These are phyloP conservation scores for Fukomys damarensis DNA, from an alignment of 2,113 vertebrate species.

Conservation along the genomic window DNA sequence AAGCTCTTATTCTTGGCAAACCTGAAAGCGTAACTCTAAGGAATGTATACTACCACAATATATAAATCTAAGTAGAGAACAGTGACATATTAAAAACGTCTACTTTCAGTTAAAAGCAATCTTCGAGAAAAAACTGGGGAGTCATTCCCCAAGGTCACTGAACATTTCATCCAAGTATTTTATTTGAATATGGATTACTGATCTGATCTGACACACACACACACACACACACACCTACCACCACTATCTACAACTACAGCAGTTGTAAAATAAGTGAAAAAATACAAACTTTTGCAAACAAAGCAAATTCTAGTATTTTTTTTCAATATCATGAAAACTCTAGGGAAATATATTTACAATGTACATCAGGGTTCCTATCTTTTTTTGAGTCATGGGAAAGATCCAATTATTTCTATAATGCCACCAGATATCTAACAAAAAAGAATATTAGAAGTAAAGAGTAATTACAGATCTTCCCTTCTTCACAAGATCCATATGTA, in stretches of 20 bases:
- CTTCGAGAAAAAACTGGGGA: slow-evolving; percentile 39
- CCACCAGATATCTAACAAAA: neutral
- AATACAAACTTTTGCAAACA: neutral
- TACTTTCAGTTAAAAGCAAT: neutral
- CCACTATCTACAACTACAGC: neutral
- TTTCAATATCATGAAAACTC: neutral
- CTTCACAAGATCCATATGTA: neutral
- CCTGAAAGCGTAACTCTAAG: neutral
- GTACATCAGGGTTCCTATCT: neutral
- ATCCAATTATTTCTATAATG: neutral
- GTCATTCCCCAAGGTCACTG: neutral
- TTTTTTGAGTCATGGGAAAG: neutral
- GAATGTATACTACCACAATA: neutral
- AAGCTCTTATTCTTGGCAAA: slow-evolving; percentile 57
- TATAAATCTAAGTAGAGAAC: neutral
- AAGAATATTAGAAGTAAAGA: neutral
- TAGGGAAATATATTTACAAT: neutral
- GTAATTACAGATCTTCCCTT: neutral
- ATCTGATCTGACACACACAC: neutral
- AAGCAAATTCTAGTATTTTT: neutral
- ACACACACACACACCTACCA: fast-evolving
- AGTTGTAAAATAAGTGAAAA: neutral
- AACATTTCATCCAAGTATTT: neutral
- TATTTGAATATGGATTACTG: neutral
- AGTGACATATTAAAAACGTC: neutral